phyloP scores from a whole-genome alignment of 2,888 invertebrate species.

The Drosophila colorata region DNA sequence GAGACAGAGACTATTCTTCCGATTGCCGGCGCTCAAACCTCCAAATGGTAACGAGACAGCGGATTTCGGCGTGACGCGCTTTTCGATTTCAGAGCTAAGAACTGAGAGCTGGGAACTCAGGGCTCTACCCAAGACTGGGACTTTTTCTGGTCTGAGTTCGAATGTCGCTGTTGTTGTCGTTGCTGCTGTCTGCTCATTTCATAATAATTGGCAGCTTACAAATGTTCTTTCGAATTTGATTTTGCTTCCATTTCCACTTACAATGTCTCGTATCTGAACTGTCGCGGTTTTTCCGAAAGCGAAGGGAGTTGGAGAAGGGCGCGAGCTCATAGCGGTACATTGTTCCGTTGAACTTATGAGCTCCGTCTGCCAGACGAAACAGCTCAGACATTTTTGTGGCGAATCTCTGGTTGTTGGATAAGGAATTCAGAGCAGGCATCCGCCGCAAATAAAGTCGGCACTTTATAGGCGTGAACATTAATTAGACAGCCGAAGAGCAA shows the following conservation, averaged over 20 bases:
- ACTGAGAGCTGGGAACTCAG: slow-evolving; percentile 1
- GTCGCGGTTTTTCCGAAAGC: slow-evolving; percentile 54
- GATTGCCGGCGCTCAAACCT: slow-evolving; percentile 68
- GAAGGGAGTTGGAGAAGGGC: not conserved
- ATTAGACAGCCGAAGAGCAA: slow-evolving; percentile 62
- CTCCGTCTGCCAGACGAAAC: slow-evolving; percentile 24
- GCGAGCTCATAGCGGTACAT: slow-evolving; percentile 62
- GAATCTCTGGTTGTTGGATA: slow-evolving; percentile 29
- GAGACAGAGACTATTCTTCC: slow-evolving; percentile 53
- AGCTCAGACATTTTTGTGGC: slow-evolving; percentile 55
- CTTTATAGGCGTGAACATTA: slow-evolving; percentile 75
- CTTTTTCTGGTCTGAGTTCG: slow-evolving; percentile 34
- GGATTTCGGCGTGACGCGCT: slow-evolving; percentile 77
- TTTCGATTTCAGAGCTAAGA: slow-evolving; percentile 48
- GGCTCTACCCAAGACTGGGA: slow-evolving; percentile 4
- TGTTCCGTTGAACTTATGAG: slow-evolving; percentile 70
- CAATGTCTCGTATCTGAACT: slow-evolving; percentile 33
- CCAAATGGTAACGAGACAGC: slow-evolving; percentile 72
- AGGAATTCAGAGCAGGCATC: slow-evolving; percentile 64
- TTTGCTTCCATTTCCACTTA: slow-evolving; percentile 51
- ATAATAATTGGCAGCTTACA: slow-evolving; percentile 79
- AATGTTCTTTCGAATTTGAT: slow-evolving; percentile 76
- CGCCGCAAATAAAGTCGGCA: slow-evolving; percentile 68
- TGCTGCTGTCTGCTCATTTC: slow-evolving; percentile 60
- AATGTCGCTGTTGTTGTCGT: slow-evolving; percentile 60